Evolutionary conservation across 2,888 invertebrate genomes (phyloP).

Genomic region (Apeira syringaria): DNA sequence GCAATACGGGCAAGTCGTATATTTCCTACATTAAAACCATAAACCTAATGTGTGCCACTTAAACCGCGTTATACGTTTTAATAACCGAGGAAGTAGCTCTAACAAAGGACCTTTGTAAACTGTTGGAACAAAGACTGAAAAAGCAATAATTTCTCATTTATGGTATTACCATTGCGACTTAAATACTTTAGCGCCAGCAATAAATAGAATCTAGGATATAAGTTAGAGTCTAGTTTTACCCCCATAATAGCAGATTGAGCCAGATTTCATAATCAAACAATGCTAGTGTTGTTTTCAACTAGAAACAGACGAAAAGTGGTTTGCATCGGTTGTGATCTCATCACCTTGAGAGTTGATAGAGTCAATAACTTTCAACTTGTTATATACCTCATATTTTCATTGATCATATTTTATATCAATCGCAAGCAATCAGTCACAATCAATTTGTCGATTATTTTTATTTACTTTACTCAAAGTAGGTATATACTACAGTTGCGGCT

Average conservation of each 20-base stretch:
- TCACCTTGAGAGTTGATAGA: slow-evolving; percentile 27
- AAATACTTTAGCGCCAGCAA: slow-evolving; percentile 6
- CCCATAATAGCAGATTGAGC: slow-evolving; percentile 25
- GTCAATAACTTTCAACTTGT: slow-evolving; percentile 29
- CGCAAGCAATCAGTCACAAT: too few relatives aligned
- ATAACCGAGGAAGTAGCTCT: slow-evolving; percentile 10
- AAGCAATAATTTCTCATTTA: slow-evolving; percentile 10
- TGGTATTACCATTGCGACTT: slow-evolving; percentile 4
- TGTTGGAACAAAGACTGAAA: slow-evolving; percentile 9
- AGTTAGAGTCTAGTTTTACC: slow-evolving; percentile 12
- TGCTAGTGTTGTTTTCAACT: slow-evolving; percentile 22
- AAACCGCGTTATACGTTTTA: slow-evolving; percentile 16
- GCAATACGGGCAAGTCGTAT: slow-evolving; percentile 10
- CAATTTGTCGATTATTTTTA: too few relatives aligned
- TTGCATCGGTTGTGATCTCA: slow-evolving; percentile 14
- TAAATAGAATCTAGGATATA: slow-evolving; percentile 15
- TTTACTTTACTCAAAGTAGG: too few relatives aligned
- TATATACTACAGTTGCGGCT: too few relatives aligned
- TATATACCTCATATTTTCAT: too few relatives aligned
- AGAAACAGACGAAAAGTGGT: slow-evolving; percentile 23
- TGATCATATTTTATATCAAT: too few relatives aligned
- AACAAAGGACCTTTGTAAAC: slow-evolving; percentile 14
- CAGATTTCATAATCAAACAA: slow-evolving; percentile 32
- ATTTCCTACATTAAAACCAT: slow-evolving; percentile 15
- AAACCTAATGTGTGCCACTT: slow-evolving; percentile 12